Evolutionary conservation across 2,797 vertebrate genomes (phyloP), one percentile per base, ranked within the genome.

Genomic region (Taeniopygia guttata): DNA sequence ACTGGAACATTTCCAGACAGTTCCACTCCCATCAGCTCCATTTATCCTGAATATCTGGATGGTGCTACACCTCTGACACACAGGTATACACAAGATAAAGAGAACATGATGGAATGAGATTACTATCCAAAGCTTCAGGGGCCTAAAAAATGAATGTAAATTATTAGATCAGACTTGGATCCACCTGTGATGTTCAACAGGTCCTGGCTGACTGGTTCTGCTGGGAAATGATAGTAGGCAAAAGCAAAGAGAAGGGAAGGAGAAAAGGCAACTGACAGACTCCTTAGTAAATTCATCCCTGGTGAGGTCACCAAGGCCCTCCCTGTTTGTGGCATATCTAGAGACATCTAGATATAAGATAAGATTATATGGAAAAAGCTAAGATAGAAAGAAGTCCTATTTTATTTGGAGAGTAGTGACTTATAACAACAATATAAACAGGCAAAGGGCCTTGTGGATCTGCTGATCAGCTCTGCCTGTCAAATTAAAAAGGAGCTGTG

Each of bases 1-100:
- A 40, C 20, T 92, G 89, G 84, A 94, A 79, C 63, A 36, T 64
- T 84, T 97, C 87, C 89, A 87, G 85, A 83, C 69, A 54, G 46
- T 66, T 77, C 49, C 52, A 49, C 54, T 92, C 64, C 75, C 63
- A 45, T 32, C 11, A 3, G 23, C 48, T 83, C 43, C 36, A 25
- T 26, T 68, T 5, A 0, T 66, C 30, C 54, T 8, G 5, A 32
- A 69, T 56, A 73, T 91, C 56, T 86, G 76, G 55, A 45, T 23
- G n/a, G 34, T 76, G 69, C 45, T 67, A 16, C 43, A 56, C 26
- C 52, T 78, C 79, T 60, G 55, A 78, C 73, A 69, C 36, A 60
- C 12, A 40, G 80, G 66, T 78, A 93, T 60, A 22, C 27, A 43
- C 0, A 1, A 94, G 80, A 84, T 76, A 86, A 91, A 75, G 29